A percentile compares a stretch with the other conserved stretches of the same genome.
Conservation (phyloP, 2,888 invertebrate genomes). For the Gonocerus acuteangulatus region DNA sequence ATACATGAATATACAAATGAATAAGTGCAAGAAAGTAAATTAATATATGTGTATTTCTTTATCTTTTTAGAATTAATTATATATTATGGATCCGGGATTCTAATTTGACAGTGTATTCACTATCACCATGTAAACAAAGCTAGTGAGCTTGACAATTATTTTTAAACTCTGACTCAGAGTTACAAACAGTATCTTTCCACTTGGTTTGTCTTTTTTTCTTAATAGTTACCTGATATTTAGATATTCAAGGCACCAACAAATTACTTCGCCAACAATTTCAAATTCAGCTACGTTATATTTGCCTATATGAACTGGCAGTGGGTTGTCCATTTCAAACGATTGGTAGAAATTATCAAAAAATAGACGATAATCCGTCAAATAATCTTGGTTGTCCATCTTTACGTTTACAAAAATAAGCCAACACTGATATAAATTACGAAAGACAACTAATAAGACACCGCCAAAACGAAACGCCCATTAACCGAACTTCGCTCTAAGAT, state of each 20-base stretch:
- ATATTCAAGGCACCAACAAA: slow-evolving; percentile 69
- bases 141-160: slow-evolving; percentile 11
- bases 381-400: slow-evolving; percentile 51
- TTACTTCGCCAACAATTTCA: slow-evolving; percentile 65
- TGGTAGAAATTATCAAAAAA: slow-evolving; percentile 66
- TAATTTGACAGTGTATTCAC: no score
- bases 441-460: slow-evolving; percentile 8
- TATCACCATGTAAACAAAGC: background rate
- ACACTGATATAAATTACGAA: background rate
- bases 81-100: no score
- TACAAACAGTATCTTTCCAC: background rate
- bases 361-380: slow-evolving; percentile 59
- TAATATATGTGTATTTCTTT: no score
- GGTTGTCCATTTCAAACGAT: slow-evolving; percentile 61
- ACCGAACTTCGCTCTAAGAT: slow-evolving; percentile 6
- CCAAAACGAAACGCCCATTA: slow-evolving; percentile 21
- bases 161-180: slow-evolving; percentile 13
- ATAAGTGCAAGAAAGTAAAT: no score
- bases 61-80: no score
- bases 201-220: no score
- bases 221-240: slow-evolving; percentile 70
- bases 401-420: background rate
- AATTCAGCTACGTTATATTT: slow-evolving; percentile 59
- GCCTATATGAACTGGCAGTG: slow-evolving; percentile 63
- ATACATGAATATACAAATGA: no score